Base-by-base conservation (phyloP, 2,888 invertebrate species). In the Arrhopalites spinosus region DNA sequence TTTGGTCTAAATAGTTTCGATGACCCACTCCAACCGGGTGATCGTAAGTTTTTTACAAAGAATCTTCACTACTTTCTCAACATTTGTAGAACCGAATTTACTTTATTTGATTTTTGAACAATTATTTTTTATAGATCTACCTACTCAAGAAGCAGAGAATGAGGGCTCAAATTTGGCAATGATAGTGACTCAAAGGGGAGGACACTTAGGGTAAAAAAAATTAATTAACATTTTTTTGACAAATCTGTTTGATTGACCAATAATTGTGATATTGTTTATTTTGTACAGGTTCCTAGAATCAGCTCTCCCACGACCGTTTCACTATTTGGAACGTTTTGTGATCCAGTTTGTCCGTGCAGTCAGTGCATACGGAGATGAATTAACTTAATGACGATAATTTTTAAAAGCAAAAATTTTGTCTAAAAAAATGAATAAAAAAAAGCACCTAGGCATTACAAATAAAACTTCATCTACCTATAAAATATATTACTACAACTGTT, bases 1-100 rank as follows among this genome's bases (percentile, higher is more conserved):
- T 88, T 95, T 80, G 93, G 93, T 84, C 88, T 95, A 67, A 93
- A 91, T 85, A 93, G 95, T 15, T 93, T 92, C 36, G 95, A 95
- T 87, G 95, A 95, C 87, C 94, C 94, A 2, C 94, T 95, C 86
- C 93, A 93, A 85, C 94, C 95, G 13, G 85, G 89, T 79, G 88
- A 90, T 85, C 90, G 91, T 90, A 86, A 82, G 70, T 63, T 25
- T 20, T 47, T 47, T 56, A n/a, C n/a, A n/a, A n/a, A n/a, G n/a
- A n/a, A n/a, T n/a, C n/a, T n/a, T n/a, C n/a, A n/a, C n/a, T n/a
- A n/a, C n/a, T n/a, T n/a, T n/a, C n/a, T 17, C 47, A 47, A 47
- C 20, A n/a, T 56, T 20, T 56, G 1, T 20, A 56, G 2, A 45
- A 56, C 20, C 7, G 20, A 20, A 20, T 56, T n/a, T 56, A 2